Evolutionary conservation across 2,113 vertebrate genomes (phyloP), one percentile per base, ranked within the genome.

Genomic region (Lipophrys pholis): DNA sequence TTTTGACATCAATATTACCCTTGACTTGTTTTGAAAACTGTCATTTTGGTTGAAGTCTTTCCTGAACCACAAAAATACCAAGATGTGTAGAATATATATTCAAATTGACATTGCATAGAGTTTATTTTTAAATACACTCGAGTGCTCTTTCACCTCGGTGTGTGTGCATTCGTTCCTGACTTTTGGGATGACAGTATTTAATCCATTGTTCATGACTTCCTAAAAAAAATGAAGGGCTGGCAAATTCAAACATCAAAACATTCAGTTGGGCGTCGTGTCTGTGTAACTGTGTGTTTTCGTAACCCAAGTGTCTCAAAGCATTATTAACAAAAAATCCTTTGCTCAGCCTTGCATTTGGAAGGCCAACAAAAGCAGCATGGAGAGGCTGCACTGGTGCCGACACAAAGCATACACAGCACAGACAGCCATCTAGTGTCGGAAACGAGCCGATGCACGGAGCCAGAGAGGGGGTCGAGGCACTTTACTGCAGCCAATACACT

Each of bases 171-270:
- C 62, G 76, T 67, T 55, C 67, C 83, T 86, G 86, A 86, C 80
- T 87, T 89, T 82, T 82, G 60, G 86, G 81, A 84, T 81, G 87
- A 88, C 86, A 85, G 73, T 72, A 86, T 91, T 91, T 85, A 87
- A 90, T 91, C 80, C 78, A 67, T 75, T 70, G 69, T 84, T 90
- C 70, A 35, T 85, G 90, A 81, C 85, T 82, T 79, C 80, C 68
- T 84, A 30, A 81, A 87, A 87, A 74, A 78, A 66, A 15, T 54
- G 54, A 83, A 90, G 60, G 83, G 68, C 69, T 74, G 74, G 64
- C 82, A 88, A 89, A 88, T 89, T 90, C 85, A 88, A 87, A 92
- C 87, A 88, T 93, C 91, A 93, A 94, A 91, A 93, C 84, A 85
- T 88, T 80, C 90, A 87, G 87, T 86, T 80, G 83, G 85, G 82